Conservation (phyloP, 2,797 vertebrate species). For the Chloroceryle amazona region DNA sequence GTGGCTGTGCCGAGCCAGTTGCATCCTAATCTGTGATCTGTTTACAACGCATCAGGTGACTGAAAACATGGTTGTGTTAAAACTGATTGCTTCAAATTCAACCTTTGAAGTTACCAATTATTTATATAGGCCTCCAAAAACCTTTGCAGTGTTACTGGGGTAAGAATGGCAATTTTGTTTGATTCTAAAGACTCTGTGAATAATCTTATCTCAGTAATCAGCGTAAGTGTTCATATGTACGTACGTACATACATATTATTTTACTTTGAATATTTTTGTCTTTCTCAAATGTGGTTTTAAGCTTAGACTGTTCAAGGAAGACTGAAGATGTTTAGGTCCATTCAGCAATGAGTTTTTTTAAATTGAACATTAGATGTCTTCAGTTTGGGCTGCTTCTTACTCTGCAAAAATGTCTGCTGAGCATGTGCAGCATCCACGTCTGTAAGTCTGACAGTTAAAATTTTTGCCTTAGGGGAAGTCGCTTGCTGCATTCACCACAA, state of each 20-base stretch:
- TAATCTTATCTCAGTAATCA: neutral
- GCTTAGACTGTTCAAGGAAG: neutral
- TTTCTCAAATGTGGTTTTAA: neutral
- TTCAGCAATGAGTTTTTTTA: rapidly evolving
- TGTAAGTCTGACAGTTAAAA: neutral
- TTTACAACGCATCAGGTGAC: neutral
- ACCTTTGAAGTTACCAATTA: neutral
- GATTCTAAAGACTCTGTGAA: neutral
- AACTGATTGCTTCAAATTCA: neutral
- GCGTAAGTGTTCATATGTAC: neutral
- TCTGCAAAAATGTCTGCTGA: neutral
- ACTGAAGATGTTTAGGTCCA: neutral
- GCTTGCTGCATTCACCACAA: neutral
- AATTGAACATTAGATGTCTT: neutral
- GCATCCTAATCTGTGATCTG: neutral
- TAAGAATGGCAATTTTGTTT: neutral
- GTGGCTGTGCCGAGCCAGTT: neutral
- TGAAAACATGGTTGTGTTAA: neutral
- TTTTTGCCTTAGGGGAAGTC: neutral
- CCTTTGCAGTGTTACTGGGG: neutral
- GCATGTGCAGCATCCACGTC: neutral
- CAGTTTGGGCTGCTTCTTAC: neutral
- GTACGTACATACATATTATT: neutral
- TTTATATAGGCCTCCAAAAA: neutral
- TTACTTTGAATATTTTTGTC: neutral